Evolutionary conservation across 2,888 invertebrate species (phyloP), one percentile per base, ranked within the genome.

Genomic region (Hypomecis atomaria): DNA sequence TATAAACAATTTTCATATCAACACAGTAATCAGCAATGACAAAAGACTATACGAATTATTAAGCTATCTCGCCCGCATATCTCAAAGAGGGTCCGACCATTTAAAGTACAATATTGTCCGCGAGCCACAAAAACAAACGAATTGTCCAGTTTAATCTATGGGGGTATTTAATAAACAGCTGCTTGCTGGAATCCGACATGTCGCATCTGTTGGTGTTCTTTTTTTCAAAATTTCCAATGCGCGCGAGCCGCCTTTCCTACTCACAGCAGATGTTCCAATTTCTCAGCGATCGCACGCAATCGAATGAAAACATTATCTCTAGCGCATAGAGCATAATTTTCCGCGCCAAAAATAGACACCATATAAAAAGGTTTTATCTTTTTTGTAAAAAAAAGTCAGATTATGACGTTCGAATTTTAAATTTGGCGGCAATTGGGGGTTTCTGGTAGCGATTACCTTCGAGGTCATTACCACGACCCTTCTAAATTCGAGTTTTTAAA

Each of bases 101-200:
- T 89, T 87, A 88, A 85, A 82, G 84, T 81, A 74, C 84, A 85
- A 87, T 87, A 88, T 87, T 86, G 86, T 87, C 79, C 85, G 78
- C 79, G 81, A 78, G 79, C 76, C 72, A 83, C 79, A 86, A 88
- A 92, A 91, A 89, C 86, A 89, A 88, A 86, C 83, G 84, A 81
- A 83, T 86, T 81, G 83, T 81, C 81, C 76, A 85, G 82, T 84
- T 85, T 89, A 89, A 90, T 89, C 90, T 89, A 90, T 89, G 86
- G 85, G 89, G 87, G 88, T 86, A 84, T 87, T 90, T 89, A 87
- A 86, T 87, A 86, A 90, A 89, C 92, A 92, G 88, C 91, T 92
- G 92, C 91, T 87, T 86, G 81, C 78, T 84, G 85, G 90, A 90
- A 90, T 92, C 90, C 90, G 82, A 85, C 86, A 88, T 88, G 90